These are phyloP conservation scores for Varecia variegata DNA, from an alignment of 2,797 vertebrate species.

Conservation along the genomic window DNA sequence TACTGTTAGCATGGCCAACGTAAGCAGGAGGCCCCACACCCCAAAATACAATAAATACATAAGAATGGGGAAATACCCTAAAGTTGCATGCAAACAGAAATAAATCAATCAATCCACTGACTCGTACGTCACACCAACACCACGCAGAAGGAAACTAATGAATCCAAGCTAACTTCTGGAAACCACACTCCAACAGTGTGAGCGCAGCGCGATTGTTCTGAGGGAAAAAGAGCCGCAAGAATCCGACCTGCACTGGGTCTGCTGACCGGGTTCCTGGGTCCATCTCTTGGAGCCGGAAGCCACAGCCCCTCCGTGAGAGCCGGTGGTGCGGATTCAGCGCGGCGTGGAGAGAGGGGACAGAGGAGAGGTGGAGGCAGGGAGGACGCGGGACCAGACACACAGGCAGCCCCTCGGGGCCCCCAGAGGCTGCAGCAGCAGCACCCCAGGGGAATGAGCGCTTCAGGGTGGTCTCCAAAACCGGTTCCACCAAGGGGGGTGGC, in stretches of 20 bases:
- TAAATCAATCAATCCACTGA: background rate
- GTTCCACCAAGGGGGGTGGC: background rate
- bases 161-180: background rate
- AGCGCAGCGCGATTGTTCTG: accelerated
- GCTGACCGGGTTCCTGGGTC: too few relatives aligned
- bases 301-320: too few relatives aligned
- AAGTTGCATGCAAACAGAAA: background rate
- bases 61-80: background rate
- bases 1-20: background rate
- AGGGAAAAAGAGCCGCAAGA: background rate
- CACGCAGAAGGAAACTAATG: background rate
- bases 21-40: background rate
- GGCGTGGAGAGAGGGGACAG: accelerated
- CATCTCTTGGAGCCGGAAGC: too few relatives aligned
- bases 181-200: background rate
- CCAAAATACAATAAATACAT: background rate
- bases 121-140: background rate
- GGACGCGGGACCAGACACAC: background rate
- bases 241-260: too few relatives aligned
- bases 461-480: background rate
- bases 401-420: background rate
- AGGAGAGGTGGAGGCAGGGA: background rate
- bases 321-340: accelerated
- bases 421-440: background rate
- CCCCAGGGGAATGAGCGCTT: accelerated